A percentile compares a stretch with the other conserved stretches of the same genome.
Evolutionary conservation across 2,888 invertebrate genomes (phyloP).

Genomic region (Rhimphoctona megacephalus): DNA sequence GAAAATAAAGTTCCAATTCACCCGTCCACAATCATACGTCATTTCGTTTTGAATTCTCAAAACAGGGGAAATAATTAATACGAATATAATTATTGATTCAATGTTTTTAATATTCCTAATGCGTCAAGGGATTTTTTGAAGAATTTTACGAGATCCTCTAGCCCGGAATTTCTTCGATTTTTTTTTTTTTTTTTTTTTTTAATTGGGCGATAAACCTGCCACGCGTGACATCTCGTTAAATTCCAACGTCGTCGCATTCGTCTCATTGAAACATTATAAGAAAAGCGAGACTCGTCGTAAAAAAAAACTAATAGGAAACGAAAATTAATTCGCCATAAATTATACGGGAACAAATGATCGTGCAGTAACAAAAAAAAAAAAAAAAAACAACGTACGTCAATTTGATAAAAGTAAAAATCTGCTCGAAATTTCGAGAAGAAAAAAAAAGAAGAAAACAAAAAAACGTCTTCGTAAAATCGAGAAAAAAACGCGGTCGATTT

Average conservation of each 20-base stretch:
- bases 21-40: background rate
- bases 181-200: background rate
- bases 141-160: background rate
- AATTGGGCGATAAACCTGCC: too few species aligned
- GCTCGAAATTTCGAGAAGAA: background rate
- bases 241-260: background rate
- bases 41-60: background rate
- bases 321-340: background rate
- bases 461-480: background rate
- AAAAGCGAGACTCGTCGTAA: background rate
- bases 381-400: background rate
- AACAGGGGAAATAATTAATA: background rate
- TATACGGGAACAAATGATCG: conserved; percentile 9
- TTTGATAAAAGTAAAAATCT: background rate
- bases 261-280: background rate
- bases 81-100: background rate
- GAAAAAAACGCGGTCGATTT: background rate
- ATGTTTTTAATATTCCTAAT: background rate
- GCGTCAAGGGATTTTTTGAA: background rate
- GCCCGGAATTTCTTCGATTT: background rate
- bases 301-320: too few species aligned
- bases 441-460: background rate
- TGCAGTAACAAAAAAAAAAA: background rate
- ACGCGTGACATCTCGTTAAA: background rate
- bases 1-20: background rate